These are phyloP conservation scores for Heterodera schachtii DNA, from an alignment of 1,140 invertebrate genomes.

Conservation along the genomic window DNA sequence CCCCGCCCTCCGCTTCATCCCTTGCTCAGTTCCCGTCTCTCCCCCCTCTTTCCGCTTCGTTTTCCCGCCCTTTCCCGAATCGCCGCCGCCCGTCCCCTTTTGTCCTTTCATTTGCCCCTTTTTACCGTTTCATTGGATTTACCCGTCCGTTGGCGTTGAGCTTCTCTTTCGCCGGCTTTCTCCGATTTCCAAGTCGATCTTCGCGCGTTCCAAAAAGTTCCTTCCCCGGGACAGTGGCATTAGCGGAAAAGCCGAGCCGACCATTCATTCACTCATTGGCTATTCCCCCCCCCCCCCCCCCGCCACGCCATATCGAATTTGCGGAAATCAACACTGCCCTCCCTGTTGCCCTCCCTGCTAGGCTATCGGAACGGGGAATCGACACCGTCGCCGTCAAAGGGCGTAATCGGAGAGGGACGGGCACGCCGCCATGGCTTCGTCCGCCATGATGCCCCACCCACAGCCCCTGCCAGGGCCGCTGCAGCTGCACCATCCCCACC, in stretches of 20 bases:
- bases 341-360: background rate
- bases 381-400: conserved; percentile 6
- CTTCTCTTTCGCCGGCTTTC: background rate
- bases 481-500: background rate
- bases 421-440: background rate
- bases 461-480: background rate
- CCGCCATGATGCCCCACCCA: background rate
- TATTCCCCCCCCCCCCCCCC: background rate
- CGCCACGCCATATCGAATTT: conserved; percentile 6
- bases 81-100: background rate
- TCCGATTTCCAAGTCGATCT: background rate
- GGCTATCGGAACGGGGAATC: background rate
- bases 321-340: conserved; percentile 4
- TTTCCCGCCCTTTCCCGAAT: conserved; percentile 13
- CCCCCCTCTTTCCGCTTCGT: background rate
- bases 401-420: conserved; percentile 12
- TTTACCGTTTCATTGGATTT: background rate
- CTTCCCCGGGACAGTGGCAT: background rate
- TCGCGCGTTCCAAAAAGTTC: background rate
- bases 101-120: background rate
- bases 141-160: background rate
- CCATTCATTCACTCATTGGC: background rate
- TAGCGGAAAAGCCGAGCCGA: background rate
- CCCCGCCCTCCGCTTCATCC: background rate
- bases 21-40: background rate